These are phyloP conservation scores for Philopotamus ludificatus DNA, from an alignment of 1,140 invertebrate genomes.

Conservation along the genomic window DNA sequence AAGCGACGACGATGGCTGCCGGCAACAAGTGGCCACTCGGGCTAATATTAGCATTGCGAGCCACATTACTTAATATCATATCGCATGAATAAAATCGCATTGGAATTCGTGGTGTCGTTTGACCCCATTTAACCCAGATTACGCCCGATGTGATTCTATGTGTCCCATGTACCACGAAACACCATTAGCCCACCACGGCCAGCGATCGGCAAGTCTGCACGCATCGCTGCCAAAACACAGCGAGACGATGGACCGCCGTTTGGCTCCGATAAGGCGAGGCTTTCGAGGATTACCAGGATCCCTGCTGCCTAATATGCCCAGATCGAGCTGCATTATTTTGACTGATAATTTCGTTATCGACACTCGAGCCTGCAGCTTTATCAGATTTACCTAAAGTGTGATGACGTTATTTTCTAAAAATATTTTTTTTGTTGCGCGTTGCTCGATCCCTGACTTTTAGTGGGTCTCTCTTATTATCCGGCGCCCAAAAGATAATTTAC, in stretches of 20 bases:
- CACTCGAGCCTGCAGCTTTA: too few species aligned
- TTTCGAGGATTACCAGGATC: too few species aligned
- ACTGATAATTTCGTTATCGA: too few species aligned
- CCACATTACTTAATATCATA: constrained; percentile 40
- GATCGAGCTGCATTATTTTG: too few species aligned
- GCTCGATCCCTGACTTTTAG: constrained; percentile 2
- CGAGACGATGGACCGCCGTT: too few species aligned
- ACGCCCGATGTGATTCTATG: constrained; percentile 54
- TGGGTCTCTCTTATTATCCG: constrained; percentile 26
- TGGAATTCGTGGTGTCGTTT: constrained; percentile 60
- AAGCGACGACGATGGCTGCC: background rate
- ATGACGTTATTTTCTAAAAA: too few species aligned
- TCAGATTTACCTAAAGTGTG: too few species aligned
- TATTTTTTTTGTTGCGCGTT: too few species aligned
- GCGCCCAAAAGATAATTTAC: constrained; percentile 32
- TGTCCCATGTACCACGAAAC: constrained; percentile 14
- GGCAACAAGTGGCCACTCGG: background rate
- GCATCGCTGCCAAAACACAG: background rate
- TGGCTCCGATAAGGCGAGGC: too few species aligned
- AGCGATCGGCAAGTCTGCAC: background rate
- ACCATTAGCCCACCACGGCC: background rate
- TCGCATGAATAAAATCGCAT: constrained; percentile 54
- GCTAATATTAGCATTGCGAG: constrained; percentile 41
- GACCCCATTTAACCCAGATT: constrained; percentile 60
- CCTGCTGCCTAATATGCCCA: too few species aligned